These are phyloP conservation scores for Thunnus albacares DNA, from an alignment of 2,797 vertebrate species.

Conservation along the genomic window DNA sequence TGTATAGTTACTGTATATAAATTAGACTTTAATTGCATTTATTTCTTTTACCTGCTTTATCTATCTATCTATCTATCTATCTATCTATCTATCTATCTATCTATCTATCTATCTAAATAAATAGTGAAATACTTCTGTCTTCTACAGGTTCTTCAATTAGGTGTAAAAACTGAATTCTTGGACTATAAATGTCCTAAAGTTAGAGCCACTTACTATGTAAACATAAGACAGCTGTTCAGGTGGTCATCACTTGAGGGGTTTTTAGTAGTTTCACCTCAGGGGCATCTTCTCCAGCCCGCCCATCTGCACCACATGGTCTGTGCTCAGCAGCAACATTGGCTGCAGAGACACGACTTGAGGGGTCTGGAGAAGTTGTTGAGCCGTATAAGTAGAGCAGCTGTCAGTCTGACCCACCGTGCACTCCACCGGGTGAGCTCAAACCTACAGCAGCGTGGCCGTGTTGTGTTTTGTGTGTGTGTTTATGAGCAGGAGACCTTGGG, in stretches of 20 bases:
- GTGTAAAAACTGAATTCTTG: not conserved
- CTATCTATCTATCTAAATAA: too few species aligned
- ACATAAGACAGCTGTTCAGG: not conserved
- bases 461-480: not conserved
- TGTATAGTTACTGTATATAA: too few species aligned
- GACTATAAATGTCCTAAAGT: not conserved
- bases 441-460: not conserved
- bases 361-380: slow-evolving; percentile 16
- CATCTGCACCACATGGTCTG: slow-evolving; percentile 62
- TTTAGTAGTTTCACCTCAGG: not conserved
- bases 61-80: too few species aligned
- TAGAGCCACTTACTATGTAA: not conserved
- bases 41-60: too few species aligned
- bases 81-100: too few species aligned
- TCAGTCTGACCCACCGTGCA: fast-evolving
- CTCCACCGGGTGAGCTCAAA: not conserved
- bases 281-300: slow-evolving; percentile 34
- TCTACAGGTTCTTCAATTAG: not conserved
- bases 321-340: slow-evolving; percentile 64
- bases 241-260: not conserved
- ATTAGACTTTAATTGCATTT: too few species aligned
- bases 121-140: not conserved
- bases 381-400: slow-evolving; percentile 33
- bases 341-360: slow-evolving; percentile 11
- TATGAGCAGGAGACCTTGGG: not conserved